These are phyloP conservation scores for Nyctalus aviator DNA, from an alignment of 2,797 vertebrate genomes.

Conservation along the genomic window DNA sequence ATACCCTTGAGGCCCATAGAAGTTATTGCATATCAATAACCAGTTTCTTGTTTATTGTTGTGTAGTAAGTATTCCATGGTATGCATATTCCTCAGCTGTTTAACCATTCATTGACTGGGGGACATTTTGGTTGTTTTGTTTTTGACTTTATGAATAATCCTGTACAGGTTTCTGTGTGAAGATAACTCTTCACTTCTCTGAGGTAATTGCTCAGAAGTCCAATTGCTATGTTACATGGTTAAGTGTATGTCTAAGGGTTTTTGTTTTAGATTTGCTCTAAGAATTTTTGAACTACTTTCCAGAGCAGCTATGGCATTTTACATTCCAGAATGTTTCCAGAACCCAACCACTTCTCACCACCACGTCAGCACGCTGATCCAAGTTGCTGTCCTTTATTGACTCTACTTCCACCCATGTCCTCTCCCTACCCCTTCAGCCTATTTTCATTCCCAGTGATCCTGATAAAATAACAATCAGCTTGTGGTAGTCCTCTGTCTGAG, in stretches of 20 bases:
- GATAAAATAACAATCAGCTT: background rate
- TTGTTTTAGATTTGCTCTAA: background rate
- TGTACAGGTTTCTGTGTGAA: background rate
- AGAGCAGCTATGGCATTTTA: background rate
- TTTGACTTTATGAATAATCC: background rate
- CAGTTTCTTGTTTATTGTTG: background rate
- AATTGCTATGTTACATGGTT: background rate
- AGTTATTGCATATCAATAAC: background rate
- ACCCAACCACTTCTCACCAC: background rate
- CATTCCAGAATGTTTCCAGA: background rate
- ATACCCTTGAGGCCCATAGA: background rate
- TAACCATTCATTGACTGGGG: background rate
- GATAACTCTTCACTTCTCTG: background rate
- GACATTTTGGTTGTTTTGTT: constrained; percentile 13
- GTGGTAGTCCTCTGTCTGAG: background rate
- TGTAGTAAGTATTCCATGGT: background rate
- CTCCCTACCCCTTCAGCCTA: background rate
- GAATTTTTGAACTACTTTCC: background rate
- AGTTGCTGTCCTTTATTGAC: too few relatives aligned
- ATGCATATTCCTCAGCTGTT: background rate
- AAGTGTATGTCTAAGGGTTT: background rate
- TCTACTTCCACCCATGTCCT: background rate
- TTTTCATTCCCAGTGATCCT: background rate
- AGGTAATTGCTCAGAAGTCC: background rate
- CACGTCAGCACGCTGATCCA: background rate